Evolutionary conservation across 2,888 invertebrate genomes (phyloP).

Genomic region (Scrobipalpa costella): DNA sequence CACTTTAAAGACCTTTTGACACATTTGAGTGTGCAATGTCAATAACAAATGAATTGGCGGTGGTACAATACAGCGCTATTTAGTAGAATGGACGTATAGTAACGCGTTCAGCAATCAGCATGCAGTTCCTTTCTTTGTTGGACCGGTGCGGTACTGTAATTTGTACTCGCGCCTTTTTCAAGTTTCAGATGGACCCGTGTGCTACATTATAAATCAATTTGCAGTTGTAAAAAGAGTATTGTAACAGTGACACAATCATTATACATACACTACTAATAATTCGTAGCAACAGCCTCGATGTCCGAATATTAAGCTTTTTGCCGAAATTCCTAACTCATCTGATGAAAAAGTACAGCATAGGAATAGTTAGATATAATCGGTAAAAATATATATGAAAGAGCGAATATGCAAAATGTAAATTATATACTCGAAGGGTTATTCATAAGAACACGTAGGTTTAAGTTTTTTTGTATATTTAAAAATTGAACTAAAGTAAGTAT

Average conservation of each 20-base stretch:
- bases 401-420: not conserved
- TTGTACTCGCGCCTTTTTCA: not conserved
- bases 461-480: conserved; percentile 6
- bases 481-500: conserved; percentile 4
- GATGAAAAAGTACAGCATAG: not conserved
- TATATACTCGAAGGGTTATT: not conserved
- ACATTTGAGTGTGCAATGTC: not conserved
- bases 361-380: not conserved
- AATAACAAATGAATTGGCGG: not conserved
- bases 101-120: no score
- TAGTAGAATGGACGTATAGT: no score
- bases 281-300: conserved; percentile 24
- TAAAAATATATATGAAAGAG: not conserved
- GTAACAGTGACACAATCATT: conserved; percentile 17
- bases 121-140: not conserved
- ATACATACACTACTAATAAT: conserved; percentile 13
- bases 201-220: conserved; percentile 36
- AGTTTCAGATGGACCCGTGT: conserved; percentile 52
- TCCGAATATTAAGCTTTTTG: not conserved
- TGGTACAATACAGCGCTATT: no score
- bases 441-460: conserved; percentile 5
- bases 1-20: conserved; percentile 1
- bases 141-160: no score
- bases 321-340: not conserved
- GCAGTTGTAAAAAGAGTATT: conserved; percentile 12